Percentiles rank a stretch among this genome's conserved stretches.
These are phyloP conservation scores for Leucosticte australis DNA, from an alignment of 2,113 vertebrate species.

Conservation along the genomic window DNA sequence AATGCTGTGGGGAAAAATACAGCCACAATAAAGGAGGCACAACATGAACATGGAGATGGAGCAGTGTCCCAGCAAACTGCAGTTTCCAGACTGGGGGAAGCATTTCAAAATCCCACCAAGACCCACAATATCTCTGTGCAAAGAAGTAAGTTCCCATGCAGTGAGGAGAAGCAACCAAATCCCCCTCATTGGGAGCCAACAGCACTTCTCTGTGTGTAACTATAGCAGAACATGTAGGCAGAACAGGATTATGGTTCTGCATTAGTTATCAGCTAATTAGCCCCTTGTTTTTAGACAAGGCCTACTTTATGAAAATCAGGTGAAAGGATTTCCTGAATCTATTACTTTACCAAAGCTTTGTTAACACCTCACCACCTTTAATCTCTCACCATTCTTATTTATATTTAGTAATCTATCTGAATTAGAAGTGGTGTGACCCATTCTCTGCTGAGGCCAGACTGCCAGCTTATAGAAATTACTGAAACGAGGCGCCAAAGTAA, in stretches of 20 bases:
- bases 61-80: neutral
- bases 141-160: neutral
- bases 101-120: neutral
- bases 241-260: slow-evolving; percentile 12
- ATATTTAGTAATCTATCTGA: slow-evolving; percentile 37
- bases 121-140: neutral
- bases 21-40: neutral
- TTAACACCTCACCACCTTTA: slow-evolving; percentile 18
- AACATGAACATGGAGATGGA: neutral
- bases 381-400: slow-evolving; percentile 30
- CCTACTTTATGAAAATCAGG: slow-evolving; percentile 2
- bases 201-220: neutral
- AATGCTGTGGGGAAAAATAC: neutral
- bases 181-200: neutral
- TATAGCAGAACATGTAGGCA: neutral
- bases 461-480: slow-evolving; percentile 58
- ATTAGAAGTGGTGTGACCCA: slow-evolving; percentile 14
- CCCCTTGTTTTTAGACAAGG: neutral
- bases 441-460: slow-evolving; percentile 35
- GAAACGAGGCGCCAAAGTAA: slow-evolving; percentile 14
- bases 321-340: slow-evolving; percentile 22
- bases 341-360: slow-evolving; percentile 11
- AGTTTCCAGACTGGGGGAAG: neutral
- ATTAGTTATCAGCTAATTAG: slow-evolving; percentile 33
- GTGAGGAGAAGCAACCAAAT: neutral